phyloP scores from a whole-genome alignment of 2,113 vertebrate genomes.

The Leucopternis melanops region DNA sequence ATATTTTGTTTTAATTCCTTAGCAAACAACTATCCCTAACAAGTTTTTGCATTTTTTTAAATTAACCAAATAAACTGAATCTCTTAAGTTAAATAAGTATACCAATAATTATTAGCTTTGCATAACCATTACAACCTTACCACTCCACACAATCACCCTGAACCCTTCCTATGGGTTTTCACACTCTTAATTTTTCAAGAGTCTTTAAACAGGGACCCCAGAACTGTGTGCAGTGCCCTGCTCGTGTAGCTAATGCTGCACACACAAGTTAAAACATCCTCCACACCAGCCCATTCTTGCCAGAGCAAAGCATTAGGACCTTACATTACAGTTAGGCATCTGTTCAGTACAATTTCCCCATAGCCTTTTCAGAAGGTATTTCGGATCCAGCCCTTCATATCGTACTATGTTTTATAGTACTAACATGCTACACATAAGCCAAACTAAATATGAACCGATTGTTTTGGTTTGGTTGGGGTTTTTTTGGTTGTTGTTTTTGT shows the following conservation, averaged over 20 bases:
- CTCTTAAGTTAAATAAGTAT: neutral
- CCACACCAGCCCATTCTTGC: neutral
- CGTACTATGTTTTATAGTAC: neutral
- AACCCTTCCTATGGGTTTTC: neutral
- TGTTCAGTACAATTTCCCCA: neutral
- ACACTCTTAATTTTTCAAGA: neutral
- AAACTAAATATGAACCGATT: neutral
- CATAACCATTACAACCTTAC: neutral
- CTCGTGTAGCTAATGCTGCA: neutral
- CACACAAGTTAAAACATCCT: neutral
- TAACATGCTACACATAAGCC: neutral
- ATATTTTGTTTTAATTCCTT: neutral
- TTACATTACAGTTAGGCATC: neutral
- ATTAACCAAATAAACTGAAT: neutral
- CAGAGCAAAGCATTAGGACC: neutral
- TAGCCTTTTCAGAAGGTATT: neutral
- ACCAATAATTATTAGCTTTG: neutral
- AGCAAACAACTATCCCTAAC: neutral
- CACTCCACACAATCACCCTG: neutral
- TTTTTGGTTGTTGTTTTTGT: neutral
- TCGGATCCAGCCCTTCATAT: neutral
- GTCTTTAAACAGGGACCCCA: neutral
- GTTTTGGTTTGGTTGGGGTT: neutral
- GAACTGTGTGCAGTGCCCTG: neutral
- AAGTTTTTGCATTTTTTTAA: neutral